Conservation (phyloP, 2,113 vertebrate species). For the Antechinus flavipes region DNA sequence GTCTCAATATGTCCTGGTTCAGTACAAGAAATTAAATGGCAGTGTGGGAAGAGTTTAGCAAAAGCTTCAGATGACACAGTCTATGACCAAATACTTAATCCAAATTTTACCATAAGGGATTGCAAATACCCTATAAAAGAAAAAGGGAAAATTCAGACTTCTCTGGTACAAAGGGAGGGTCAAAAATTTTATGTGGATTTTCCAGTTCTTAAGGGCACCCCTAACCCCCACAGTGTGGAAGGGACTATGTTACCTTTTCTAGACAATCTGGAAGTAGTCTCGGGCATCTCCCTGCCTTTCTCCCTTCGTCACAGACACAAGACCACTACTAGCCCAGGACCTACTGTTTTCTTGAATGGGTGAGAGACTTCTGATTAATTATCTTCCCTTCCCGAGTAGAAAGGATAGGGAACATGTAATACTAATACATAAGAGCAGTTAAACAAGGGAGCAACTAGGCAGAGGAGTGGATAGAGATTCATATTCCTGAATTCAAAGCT, state of each 20-base stretch:
- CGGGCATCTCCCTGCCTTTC: not conserved
- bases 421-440: not conserved
- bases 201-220: too few relatives aligned
- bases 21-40: too few relatives aligned
- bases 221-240: too few relatives aligned
- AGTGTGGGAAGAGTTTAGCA: too few relatives aligned
- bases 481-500: not conserved
- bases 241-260: not conserved
- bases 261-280: not conserved
- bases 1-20: too few relatives aligned
- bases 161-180: too few relatives aligned
- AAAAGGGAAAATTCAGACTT: too few relatives aligned
- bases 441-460: not conserved
- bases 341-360: not conserved
- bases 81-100: too few relatives aligned
- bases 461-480: not conserved
- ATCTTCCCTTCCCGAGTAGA: not conserved
- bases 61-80: too few relatives aligned
- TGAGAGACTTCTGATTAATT: not conserved
- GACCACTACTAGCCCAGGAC: not conserved
- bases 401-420: not conserved
- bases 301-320: not conserved
- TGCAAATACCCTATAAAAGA: too few relatives aligned
- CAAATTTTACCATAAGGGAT: too few relatives aligned
- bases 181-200: too few relatives aligned